phyloP scores from a whole-genome alignment of 1,140 invertebrate genomes.

The Phymorhynchus buccinoides region DNA sequence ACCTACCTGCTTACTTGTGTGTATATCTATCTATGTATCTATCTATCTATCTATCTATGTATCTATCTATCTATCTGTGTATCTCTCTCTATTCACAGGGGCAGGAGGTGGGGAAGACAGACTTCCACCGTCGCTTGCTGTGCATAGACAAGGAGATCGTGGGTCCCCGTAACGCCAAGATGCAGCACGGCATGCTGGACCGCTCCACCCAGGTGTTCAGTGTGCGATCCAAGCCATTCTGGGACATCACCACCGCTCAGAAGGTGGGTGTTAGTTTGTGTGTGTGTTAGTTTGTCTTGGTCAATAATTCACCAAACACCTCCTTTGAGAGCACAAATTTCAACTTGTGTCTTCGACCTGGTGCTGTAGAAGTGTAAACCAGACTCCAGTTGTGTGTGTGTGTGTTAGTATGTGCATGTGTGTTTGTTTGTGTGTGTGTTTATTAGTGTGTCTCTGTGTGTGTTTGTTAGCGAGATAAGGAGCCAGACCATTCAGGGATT shows the following conservation, averaged over 20 bases:
- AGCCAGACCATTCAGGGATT: too few species aligned
- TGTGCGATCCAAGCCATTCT: conserved; percentile 90
- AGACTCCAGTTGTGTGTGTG: conserved; percentile 3
- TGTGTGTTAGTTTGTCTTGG: too few species aligned
- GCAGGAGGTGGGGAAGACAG: conserved; percentile 84
- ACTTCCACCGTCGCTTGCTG: conserved; percentile 83
- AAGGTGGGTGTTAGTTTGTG: conserved; percentile 68
- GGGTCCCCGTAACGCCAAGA: conserved; percentile 82
- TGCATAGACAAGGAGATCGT: conserved; percentile 84
- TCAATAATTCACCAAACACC: too few species aligned
- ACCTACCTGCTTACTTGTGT: too few species aligned
- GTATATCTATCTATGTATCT: too few species aligned
- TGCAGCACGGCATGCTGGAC: conserved; percentile 83
- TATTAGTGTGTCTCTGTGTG: too few species aligned
- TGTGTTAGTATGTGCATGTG: neutral
- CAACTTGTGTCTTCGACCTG: too few species aligned
- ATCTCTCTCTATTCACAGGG: conserved; percentile 76
- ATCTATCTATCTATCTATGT: too few species aligned
- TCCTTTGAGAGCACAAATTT: too few species aligned
- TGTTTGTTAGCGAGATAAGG: too few species aligned
- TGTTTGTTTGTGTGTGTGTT: neutral
- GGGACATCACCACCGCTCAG: conserved; percentile 81
- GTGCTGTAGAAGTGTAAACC: too few species aligned
- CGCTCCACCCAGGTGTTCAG: conserved; percentile 84
- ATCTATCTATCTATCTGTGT: too few species aligned